Conservation (phyloP, 92 coral and sea anemone genomes). For the Bergia puertoricense region DNA sequence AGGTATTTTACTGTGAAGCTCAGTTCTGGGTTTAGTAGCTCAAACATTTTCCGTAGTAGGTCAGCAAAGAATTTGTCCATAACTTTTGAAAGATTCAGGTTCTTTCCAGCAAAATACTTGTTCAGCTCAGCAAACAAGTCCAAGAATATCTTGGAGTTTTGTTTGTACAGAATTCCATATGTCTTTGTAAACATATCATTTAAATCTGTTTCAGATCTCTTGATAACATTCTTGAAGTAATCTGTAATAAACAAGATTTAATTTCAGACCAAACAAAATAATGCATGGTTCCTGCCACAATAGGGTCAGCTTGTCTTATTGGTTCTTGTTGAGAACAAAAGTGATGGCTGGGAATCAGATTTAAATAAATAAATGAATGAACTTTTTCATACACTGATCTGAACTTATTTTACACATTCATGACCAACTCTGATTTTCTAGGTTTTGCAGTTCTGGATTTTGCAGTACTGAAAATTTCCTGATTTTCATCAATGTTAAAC, state of each 20-base stretch:
- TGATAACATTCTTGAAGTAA: conserved; percentile 8
- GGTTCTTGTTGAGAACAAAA: too few relatives aligned
- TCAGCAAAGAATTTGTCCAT: conserved; percentile 73
- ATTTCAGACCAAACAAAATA: too few relatives aligned
- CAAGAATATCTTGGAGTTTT: conserved; percentile 50
- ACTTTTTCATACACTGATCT: too few relatives aligned
- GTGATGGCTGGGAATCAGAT: too few relatives aligned
- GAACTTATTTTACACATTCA: too few relatives aligned
- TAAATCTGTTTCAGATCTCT: conserved; percentile 21
- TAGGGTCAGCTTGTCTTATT: too few relatives aligned
- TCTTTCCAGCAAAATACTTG: conserved; percentile 61
- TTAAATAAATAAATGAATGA: too few relatives aligned
- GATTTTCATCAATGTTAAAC: too few relatives aligned
- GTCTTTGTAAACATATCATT: conserved; percentile 30
- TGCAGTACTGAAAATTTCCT: too few relatives aligned
- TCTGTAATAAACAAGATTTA: background rate
- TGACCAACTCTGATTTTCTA: too few relatives aligned
- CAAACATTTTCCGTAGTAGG: conserved; percentile 76
- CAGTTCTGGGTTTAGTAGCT: conserved; percentile 54
- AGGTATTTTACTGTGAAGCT: conserved; percentile 50
- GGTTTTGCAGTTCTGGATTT: too few relatives aligned
- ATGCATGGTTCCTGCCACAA: too few relatives aligned
- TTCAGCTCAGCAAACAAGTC: conserved; percentile 66
- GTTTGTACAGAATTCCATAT: conserved; percentile 20
- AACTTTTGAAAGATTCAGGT: conserved; percentile 61